Evolutionary conservation across 2,113 vertebrate genomes (phyloP).

Genomic region (Xiphias gladius): DNA sequence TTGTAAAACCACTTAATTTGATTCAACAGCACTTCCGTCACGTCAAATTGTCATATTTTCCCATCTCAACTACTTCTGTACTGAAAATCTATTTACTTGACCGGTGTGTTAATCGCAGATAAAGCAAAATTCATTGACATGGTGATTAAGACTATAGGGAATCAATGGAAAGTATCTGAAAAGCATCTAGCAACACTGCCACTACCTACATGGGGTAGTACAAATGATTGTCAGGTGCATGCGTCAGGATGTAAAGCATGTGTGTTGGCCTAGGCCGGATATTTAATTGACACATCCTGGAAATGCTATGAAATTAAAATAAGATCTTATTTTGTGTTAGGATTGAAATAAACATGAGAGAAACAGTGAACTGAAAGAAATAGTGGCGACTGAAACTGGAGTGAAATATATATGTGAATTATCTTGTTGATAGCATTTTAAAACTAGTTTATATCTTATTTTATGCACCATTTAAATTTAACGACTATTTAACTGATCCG

Average conservation of each 20-base stretch:
- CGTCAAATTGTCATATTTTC: background rate
- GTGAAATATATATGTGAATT: too few species aligned
- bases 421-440: too few species aligned
- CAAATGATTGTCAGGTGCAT: background rate
- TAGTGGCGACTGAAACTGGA: too few species aligned
- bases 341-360: too few species aligned
- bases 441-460: background rate
- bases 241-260: background rate
- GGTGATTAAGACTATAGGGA: background rate
- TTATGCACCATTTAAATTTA: background rate
- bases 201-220: background rate
- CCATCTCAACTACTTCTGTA: background rate
- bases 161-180: background rate
- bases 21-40: conserved; percentile 8
- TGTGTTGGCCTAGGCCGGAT: background rate
- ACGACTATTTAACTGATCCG: background rate
- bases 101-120: background rate
- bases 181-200: background rate
- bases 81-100: background rate
- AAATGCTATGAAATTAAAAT: background rate
- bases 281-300: background rate
- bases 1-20: conserved; percentile 1
- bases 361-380: too few species aligned
- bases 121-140: background rate
- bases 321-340: background rate